These are phyloP conservation scores for Casuarius casuarius DNA, from an alignment of 2,113 vertebrate genomes.

Conservation along the genomic window DNA sequence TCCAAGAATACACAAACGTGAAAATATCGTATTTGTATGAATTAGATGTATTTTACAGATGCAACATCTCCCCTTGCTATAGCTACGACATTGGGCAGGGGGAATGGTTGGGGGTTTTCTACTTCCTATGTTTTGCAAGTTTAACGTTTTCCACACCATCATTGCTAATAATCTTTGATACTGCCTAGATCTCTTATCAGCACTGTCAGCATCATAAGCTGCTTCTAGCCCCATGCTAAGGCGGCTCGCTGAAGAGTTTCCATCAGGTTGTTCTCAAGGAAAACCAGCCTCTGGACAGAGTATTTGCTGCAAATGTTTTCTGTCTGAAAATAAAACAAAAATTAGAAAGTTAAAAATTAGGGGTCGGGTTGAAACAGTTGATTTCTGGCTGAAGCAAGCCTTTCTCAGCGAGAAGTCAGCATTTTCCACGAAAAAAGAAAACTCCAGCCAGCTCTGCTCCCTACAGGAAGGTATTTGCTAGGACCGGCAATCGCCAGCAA, in stretches of 20 bases:
- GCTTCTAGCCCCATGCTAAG: not conserved
- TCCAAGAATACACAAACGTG: not conserved
- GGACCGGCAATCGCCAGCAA: not conserved
- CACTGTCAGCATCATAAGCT: not conserved
- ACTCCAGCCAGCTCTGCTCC: conserved; percentile 59
- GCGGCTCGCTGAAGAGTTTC: not conserved
- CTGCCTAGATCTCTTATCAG: fast-evolving
- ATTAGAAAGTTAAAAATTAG: not conserved
- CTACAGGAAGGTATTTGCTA: conserved; percentile 56
- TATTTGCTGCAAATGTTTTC: fast-evolving
- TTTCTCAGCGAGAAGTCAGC: not conserved
- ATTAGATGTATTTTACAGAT: not conserved
- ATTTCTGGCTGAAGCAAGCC: not conserved
- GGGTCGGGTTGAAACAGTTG: not conserved
- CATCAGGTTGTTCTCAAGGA: not conserved
- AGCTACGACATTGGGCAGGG: not conserved
- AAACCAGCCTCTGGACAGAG: not conserved
- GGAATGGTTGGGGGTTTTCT: not conserved
- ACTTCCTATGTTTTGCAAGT: not conserved
- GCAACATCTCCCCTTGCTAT: not conserved
- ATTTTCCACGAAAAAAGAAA: not conserved
- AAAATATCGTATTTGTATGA: not conserved
- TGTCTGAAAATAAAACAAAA: not conserved
- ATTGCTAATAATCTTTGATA: not conserved
- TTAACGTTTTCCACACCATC: not conserved